Evolutionary conservation across 2,797 vertebrate genomes (phyloP).

Genomic region (Yasuhikotakia modesta): DNA sequence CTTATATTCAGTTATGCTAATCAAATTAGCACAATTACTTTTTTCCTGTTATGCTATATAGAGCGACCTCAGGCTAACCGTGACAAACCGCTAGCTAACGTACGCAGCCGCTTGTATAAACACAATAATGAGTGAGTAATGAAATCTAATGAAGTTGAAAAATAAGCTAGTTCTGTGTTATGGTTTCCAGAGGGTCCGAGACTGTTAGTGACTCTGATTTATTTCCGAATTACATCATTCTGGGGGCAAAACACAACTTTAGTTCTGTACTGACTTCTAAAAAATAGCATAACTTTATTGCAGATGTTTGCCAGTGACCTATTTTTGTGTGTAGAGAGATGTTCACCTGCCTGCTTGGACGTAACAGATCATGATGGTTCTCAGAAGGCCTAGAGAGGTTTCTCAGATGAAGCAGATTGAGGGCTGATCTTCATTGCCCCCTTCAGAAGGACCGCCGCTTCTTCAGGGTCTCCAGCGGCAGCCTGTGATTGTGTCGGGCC

Average conservation of each 20-base stretch:
- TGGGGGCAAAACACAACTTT: neutral
- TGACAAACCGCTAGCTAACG: neutral
- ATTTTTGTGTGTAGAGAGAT: no score
- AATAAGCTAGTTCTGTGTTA: neutral
- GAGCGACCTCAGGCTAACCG: slow-evolving; percentile 22
- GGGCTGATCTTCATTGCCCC: no score
- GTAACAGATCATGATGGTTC: no score
- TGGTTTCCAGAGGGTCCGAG: neutral
- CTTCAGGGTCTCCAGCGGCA: slow-evolving; percentile 31
- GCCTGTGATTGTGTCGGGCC: slow-evolving; percentile 51
- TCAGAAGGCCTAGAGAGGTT: no score
- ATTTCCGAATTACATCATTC: no score
- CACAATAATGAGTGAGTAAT: neutral
- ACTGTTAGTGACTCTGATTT: no score
- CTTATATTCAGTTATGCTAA: slow-evolving; percentile 34
- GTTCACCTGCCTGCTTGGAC: no score
- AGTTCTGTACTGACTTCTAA: neutral
- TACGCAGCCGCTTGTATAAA: neutral
- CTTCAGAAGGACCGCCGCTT: no score
- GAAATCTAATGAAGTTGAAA: slow-evolving; percentile 10
- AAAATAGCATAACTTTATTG: no score
- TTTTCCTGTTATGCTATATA: slow-evolving; percentile 15
- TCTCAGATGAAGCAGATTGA: no score
- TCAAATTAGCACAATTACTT: slow-evolving; percentile 33
- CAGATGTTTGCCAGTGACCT: no score